Evolutionary conservation across 2,888 invertebrate genomes (phyloP), one percentile per base, ranked within the genome.

Genomic region (Phaedon cochleariae): DNA sequence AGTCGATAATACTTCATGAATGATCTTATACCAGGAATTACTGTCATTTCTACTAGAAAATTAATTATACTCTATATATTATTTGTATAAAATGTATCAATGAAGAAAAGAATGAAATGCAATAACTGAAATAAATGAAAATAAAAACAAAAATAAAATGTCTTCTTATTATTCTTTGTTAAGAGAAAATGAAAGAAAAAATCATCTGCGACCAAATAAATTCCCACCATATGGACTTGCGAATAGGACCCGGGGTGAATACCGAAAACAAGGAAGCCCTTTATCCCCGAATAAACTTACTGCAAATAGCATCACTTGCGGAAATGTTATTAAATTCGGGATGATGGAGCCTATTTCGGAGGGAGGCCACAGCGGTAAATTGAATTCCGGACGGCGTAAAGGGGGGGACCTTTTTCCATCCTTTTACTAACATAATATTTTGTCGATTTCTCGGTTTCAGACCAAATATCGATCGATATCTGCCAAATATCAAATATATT

Each of bases 241-340:
- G 12, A 3, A 20, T 41, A 41, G 2, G 22, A 1, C 22, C 21
- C 45, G 55, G 22, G 22, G 22, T 41, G 37, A 37, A 55, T 21
- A 45, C 15, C 41, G 55, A 15, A 55, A 41, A 55, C 41, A 26
- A 37, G 22, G 10, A 10, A 45, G 41, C 20, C 34, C 45, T 37
- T 55, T 55, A 20, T 41, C 45, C 41, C 37, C 22, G 22, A 41
- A 37, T 55, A 55, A 41, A 55, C 37, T 55, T 18, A 37, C 37
- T 41, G 55, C 26, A 55, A 55, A 55, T 55, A 55, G 55, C 41
- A 26, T 57, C 57, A 57, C 22, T 57, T 45, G 45, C 29, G 57
- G 26, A 41, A 53, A 65, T 53, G 51, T 65, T 59, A 65, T 62
- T 49, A 59, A 65, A 62, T 62, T 57, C 21, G 49, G 21, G 37